A percentile compares a stretch with the other conserved stretches of the same genome.
Conservation (phyloP, 2,797 vertebrate species). For the Sibirionetta formosa region DNA sequence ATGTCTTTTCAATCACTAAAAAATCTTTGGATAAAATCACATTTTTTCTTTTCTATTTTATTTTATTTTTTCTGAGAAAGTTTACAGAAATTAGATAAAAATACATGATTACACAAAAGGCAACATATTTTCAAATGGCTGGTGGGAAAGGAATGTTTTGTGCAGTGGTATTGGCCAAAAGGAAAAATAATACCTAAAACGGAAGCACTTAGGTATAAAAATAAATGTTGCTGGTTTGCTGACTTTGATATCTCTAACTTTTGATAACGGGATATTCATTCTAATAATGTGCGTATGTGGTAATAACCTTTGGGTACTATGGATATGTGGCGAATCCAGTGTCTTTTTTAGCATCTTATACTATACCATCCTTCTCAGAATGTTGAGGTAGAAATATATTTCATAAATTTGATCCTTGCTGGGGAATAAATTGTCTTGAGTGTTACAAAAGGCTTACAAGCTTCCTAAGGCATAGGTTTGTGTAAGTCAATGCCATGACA, state of each 20-base stretch:
- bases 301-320: background rate
- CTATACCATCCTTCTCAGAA: background rate
- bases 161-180: background rate
- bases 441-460: background rate
- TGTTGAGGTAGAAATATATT: background rate
- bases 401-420: background rate
- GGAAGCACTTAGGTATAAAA: background rate
- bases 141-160: background rate
- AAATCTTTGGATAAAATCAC: background rate
- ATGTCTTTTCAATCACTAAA: background rate
- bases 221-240: background rate
- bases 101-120: background rate
- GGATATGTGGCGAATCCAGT: background rate
- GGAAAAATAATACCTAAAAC: background rate
- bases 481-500: background rate
- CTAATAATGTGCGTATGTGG: background rate
- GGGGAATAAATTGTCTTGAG: background rate
- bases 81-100: background rate
- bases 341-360: background rate
- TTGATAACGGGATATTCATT: background rate
- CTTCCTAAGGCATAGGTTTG: background rate
- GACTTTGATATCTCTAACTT: background rate
- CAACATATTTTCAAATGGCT: background rate
- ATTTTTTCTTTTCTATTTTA: background rate
- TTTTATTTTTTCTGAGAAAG: background rate